A percentile compares a stretch with the other conserved stretches of the same genome.
Evolutionary conservation across 1,140 invertebrate species (phyloP).

Genomic region (Drosophila nannoptera): DNA sequence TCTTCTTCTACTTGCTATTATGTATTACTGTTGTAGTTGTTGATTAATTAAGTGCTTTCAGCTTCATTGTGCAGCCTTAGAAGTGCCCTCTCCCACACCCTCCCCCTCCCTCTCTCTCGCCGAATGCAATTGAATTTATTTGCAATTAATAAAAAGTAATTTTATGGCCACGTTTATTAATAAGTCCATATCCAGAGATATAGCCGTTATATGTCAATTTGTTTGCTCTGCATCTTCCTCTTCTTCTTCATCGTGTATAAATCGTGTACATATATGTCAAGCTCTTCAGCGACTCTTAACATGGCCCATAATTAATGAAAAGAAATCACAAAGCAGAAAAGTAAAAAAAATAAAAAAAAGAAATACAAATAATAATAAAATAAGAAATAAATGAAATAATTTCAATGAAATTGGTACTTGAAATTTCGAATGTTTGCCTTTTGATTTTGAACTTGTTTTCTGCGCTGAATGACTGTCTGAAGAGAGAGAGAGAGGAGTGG

Average conservation of each 20-base stretch:
- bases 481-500: slow-evolving; percentile 16
- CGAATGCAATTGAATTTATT: slow-evolving; percentile 53
- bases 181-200: slow-evolving; percentile 39
- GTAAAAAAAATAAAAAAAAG: slow-evolving; percentile 6
- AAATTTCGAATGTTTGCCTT: slow-evolving; percentile 55
- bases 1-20: slow-evolving; percentile 44
- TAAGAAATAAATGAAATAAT: slow-evolving; percentile 24
- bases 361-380: slow-evolving; percentile 10
- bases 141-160: slow-evolving; percentile 57
- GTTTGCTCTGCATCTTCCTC: neutral
- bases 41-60: slow-evolving; percentile 68
- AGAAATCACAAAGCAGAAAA: slow-evolving; percentile 27
- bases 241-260: neutral
- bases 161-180: slow-evolving; percentile 37
- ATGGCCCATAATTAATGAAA: slow-evolving; percentile 53
- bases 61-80: slow-evolving; percentile 58
- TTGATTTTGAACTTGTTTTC: slow-evolving; percentile 61
- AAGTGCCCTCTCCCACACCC: slow-evolving; percentile 14
- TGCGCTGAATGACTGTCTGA: slow-evolving; percentile 11
- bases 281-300: slow-evolving; percentile 48
- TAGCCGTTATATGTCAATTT: slow-evolving; percentile 47
- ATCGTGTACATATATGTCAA: slow-evolving; percentile 19
- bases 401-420: slow-evolving; percentile 63
- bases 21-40: slow-evolving; percentile 30
- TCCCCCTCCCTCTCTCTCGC: neutral